A percentile compares a stretch with the other conserved stretches of the same genome.
Evolutionary conservation across 2,888 invertebrate species (phyloP).

Genomic region (Chloromyia formosa): DNA sequence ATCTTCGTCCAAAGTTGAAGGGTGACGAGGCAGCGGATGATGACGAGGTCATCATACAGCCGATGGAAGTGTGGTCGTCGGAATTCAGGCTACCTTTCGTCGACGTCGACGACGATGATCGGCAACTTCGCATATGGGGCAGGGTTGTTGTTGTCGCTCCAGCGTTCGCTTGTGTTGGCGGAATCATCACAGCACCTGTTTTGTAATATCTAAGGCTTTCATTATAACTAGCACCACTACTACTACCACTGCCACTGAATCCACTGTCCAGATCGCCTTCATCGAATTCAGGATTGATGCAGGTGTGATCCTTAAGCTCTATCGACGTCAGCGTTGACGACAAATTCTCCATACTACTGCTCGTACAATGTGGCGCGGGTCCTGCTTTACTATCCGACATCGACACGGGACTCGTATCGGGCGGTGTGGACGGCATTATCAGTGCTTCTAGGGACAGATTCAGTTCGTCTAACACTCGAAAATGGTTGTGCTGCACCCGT

Average conservation of each 20-base stretch:
- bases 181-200: constrained; percentile 57
- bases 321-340: constrained; percentile 62
- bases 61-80: constrained; percentile 61
- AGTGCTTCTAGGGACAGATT: constrained; percentile 89
- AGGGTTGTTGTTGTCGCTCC: constrained; percentile 54
- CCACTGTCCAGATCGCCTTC: constrained; percentile 79
- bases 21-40: constrained; percentile 55
- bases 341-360: constrained; percentile 58
- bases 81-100: constrained; percentile 64
- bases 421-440: constrained; percentile 80
- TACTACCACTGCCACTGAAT: constrained; percentile 73
- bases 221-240: constrained; percentile 84
- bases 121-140: constrained; percentile 62
- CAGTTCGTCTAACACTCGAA: constrained; percentile 83
- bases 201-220: constrained; percentile 72
- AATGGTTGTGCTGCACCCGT: constrained; percentile 83
- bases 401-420: constrained; percentile 66
- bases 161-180: constrained; percentile 52
- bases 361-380: constrained; percentile 61
- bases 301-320: constrained; percentile 63
- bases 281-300: constrained; percentile 63
- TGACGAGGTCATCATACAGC: constrained; percentile 54
- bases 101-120: constrained; percentile 62
- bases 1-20: constrained; percentile 59
- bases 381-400: constrained; percentile 58